phyloP scores from a whole-genome alignment of 2,888 invertebrate species.

The Leptura quadrifasciata region DNA sequence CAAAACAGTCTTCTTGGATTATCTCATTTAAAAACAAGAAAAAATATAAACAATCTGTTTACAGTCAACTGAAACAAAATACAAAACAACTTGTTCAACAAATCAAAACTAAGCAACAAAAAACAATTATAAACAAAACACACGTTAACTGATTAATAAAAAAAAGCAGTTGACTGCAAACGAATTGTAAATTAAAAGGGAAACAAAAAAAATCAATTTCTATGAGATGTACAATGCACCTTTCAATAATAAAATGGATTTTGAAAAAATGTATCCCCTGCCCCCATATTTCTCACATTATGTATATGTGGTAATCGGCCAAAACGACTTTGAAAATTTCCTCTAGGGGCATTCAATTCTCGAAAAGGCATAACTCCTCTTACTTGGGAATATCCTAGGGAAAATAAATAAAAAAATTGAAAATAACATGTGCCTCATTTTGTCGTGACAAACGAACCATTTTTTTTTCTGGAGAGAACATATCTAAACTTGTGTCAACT shows the following conservation, averaged over 20 bases:
- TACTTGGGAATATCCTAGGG: slow-evolving; percentile 59
- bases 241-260: slow-evolving; percentile 67
- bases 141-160: slow-evolving; percentile 41
- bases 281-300: slow-evolving; percentile 68
- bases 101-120: slow-evolving; percentile 54
- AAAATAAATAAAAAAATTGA: slow-evolving; percentile 40
- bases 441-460: slow-evolving; percentile 7
- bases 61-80: slow-evolving; percentile 52
- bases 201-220: slow-evolving; percentile 50
- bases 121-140: slow-evolving; percentile 42
- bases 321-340: slow-evolving; percentile 60
- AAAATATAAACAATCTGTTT: slow-evolving; percentile 46
- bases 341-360: slow-evolving; percentile 61
- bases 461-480: slow-evolving; percentile 1
- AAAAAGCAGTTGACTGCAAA: slow-evolving; percentile 49
- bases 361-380: slow-evolving; percentile 63
- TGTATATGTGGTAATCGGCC: slow-evolving; percentile 56
- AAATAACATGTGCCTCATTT: slow-evolving; percentile 26
- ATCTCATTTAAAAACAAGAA: slow-evolving; percentile 50
- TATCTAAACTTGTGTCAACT: slow-evolving; percentile 4
- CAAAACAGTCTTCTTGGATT: slow-evolving; percentile 54
- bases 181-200: slow-evolving; percentile 51
- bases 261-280: slow-evolving; percentile 69
- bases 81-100: slow-evolving; percentile 50
- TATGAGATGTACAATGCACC: slow-evolving; percentile 30